A percentile compares a stretch with the other conserved stretches of the same genome.
These are phyloP conservation scores for Podiceps cristatus DNA, from an alignment of 2,113 vertebrate species.

Conservation along the genomic window DNA sequence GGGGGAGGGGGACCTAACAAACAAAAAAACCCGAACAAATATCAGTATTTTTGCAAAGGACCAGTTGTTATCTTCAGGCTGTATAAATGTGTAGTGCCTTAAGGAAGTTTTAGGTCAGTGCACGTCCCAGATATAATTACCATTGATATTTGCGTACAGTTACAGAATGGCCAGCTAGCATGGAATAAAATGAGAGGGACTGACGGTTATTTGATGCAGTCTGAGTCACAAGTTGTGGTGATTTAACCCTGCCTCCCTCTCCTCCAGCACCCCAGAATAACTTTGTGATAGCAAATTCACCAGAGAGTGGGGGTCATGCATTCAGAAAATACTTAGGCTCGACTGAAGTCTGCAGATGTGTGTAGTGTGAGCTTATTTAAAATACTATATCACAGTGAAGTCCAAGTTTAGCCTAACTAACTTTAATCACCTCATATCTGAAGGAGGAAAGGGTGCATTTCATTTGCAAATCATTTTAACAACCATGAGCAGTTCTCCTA, in stretches of 20 bases:
- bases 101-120: background rate
- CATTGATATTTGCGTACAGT: background rate
- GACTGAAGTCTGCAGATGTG: background rate
- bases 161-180: background rate
- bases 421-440: background rate
- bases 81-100: background rate
- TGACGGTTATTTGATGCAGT: background rate
- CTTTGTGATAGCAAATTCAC: background rate
- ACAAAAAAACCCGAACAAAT: background rate
- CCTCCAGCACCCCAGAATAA: background rate
- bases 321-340: background rate
- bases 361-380: background rate
- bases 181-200: background rate
- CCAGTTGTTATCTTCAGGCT: background rate
- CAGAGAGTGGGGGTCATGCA: background rate
- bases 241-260: background rate
- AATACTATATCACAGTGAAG: background rate
- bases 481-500: background rate
- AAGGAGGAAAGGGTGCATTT: background rate
- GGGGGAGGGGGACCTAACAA: background rate
- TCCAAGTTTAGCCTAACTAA: background rate
- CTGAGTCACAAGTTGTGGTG: background rate
- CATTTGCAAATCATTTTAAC: background rate
- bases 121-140: fast-evolving
- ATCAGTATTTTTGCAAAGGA: background rate